These are phyloP conservation scores for Rutpela maculata DNA, from an alignment of 2,888 invertebrate genomes.

Conservation along the genomic window DNA sequence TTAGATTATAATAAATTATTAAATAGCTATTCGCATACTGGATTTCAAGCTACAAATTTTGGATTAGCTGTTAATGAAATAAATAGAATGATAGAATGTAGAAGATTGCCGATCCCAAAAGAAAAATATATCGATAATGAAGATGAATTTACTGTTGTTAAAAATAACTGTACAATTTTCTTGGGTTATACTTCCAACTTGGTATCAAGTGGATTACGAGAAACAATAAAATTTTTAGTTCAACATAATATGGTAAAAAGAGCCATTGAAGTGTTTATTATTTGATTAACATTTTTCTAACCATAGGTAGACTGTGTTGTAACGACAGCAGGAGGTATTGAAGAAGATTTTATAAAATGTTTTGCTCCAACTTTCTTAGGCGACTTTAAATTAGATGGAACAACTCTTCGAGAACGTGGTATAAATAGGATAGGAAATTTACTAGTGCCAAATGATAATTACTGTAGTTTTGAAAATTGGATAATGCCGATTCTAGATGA, in stretches of 20 bases:
- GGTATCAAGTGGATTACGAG: conserved; percentile 95
- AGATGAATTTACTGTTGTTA: conserved; percentile 87
- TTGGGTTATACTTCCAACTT: conserved; percentile 98
- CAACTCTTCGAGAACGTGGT: conserved; percentile 87
- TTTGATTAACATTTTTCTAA: conserved; percentile 19
- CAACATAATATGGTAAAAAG: conserved; percentile 84
- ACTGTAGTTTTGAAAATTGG: conserved; percentile 89
- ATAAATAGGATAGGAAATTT: conserved; percentile 93
- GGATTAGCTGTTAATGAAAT: conserved; percentile 94
- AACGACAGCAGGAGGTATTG: conserved; percentile 97
- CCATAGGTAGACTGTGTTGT: conserved; percentile 94
- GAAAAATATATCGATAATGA: conserved; percentile 83
- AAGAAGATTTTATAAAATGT: conserved; percentile 99
- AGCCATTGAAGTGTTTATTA: background rate
- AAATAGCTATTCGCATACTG: conserved; percentile 85
- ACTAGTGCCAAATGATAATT: conserved; percentile 98
- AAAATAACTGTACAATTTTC: conserved; percentile 94
- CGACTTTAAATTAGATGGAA: conserved; percentile 90
- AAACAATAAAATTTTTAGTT: conserved; percentile 91
- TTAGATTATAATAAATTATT: conserved; percentile 90
- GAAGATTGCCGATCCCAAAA: conserved; percentile 81
- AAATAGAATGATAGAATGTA: conserved; percentile 90
- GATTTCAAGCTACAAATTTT: conserved; percentile 99
- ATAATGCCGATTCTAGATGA: conserved; percentile 93
- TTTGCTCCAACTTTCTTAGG: conserved; percentile 95